Evolutionary conservation across 1,140 invertebrate species (phyloP).

Genomic region (Cydia splendana): DNA sequence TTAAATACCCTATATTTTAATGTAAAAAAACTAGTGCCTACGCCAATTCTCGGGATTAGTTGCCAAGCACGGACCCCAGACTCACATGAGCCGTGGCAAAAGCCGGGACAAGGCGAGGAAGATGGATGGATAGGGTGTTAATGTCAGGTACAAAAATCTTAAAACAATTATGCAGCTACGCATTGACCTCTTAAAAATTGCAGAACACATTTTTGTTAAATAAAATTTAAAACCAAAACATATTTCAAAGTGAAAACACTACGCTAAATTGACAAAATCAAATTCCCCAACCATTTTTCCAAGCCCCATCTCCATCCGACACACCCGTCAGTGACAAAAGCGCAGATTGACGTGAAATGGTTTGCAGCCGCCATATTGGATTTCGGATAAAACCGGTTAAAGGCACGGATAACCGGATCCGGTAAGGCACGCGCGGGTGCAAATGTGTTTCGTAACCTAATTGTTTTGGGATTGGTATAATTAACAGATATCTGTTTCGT

Average conservation of each 20-base stretch:
- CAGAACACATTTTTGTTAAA: background rate
- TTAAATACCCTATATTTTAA: no score
- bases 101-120: no score
- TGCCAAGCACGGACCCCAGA: no score
- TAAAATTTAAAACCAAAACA: background rate
- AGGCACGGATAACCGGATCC: background rate
- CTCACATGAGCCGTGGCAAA: no score
- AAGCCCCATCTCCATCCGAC: background rate
- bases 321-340: background rate
- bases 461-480: slow-evolving; percentile 10
- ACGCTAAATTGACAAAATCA: background rate
- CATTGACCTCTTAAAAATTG: no score
- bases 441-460: slow-evolving; percentile 21
- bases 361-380: slow-evolving; percentile 21
- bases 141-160: no score
- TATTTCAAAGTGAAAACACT: background rate
- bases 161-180: no score
- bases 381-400: no score
- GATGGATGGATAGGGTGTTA: no score
- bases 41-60: no score
- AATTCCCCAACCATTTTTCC: background rate
- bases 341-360: slow-evolving; percentile 32
- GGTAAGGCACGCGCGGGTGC: background rate
- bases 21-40: no score
- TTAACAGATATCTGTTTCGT: slow-evolving; percentile 7